A percentile compares a stretch with the other conserved stretches of the same genome.
phyloP scores from a whole-genome alignment of 2,113 vertebrate species.

The Pampusana beccarii region DNA sequence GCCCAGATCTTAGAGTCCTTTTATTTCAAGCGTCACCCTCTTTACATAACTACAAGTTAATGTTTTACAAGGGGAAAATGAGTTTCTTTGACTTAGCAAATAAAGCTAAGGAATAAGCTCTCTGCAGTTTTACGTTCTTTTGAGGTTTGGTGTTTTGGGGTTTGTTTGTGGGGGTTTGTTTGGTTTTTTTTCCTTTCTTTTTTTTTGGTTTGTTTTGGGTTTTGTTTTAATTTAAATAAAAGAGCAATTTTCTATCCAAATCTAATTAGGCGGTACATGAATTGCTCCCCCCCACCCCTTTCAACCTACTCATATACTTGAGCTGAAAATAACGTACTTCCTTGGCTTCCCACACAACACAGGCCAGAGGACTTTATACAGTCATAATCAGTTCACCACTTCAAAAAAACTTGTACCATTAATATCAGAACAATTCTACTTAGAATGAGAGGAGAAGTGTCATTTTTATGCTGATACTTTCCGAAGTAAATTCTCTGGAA shows the following conservation, averaged over 20 bases:
- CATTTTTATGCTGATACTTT: neutral
- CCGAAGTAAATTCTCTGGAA: neutral
- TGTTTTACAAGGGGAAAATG: neutral
- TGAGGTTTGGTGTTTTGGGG: neutral
- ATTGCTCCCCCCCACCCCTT: neutral
- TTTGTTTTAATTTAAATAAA: neutral
- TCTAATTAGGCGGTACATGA: neutral
- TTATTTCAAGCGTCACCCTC: neutral
- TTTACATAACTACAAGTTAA: neutral
- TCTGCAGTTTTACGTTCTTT: neutral
- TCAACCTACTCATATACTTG: neutral
- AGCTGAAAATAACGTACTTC: neutral
- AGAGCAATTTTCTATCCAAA: neutral
- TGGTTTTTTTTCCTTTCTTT: too few species aligned
- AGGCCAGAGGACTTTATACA: neutral
- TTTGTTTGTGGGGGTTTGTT: neutral
- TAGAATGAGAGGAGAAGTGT: neutral
- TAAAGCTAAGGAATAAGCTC: neutral
- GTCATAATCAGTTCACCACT: neutral
- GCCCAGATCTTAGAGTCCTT: neutral
- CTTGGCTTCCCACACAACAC: neutral
- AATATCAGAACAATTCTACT: neutral
- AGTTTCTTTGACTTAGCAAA: neutral
- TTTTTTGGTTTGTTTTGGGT: neutral
- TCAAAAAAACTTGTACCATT: neutral